These are phyloP conservation scores for Syngnathus scovelli DNA, from an alignment of 2,113 vertebrate genomes.

Conservation along the genomic window DNA sequence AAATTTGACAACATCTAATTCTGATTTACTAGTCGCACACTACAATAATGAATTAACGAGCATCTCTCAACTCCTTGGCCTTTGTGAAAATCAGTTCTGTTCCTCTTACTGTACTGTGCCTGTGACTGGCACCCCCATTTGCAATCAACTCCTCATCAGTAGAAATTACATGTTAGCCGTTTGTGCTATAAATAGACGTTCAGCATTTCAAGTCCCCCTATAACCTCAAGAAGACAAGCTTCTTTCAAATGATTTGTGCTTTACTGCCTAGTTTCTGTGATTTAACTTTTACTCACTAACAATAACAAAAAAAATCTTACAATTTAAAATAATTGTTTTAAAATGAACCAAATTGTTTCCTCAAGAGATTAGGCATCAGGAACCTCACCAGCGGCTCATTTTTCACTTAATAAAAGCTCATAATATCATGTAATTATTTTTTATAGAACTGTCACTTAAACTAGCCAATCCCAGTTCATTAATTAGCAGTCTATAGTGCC, in stretches of 20 bases:
- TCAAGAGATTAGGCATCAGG: too few species aligned
- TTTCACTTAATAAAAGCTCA: neutral
- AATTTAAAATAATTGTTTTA: conserved; percentile 5
- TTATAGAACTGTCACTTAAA: neutral
- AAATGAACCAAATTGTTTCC: conserved; percentile 1
- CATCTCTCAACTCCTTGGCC: too few species aligned
- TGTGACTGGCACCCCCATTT: conserved; percentile 44
- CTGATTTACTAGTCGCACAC: too few species aligned
- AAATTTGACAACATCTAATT: too few species aligned
- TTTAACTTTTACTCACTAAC: conserved; percentile 26
- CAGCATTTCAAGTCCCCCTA: conserved; percentile 45
- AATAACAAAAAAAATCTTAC: conserved; percentile 16
- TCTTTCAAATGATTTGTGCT: conserved; percentile 48
- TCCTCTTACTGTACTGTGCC: conserved; percentile 41
- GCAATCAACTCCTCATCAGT: conserved; percentile 71
- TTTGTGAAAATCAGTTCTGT: too few species aligned
- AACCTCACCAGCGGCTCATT: neutral
- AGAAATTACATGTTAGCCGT: conserved; percentile 65
- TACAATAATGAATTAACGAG: too few species aligned
- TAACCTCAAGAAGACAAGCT: conserved; percentile 45
- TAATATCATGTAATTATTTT: neutral
- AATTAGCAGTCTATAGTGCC: too few species aligned
- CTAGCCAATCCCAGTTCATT: too few species aligned
- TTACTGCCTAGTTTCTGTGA: conserved; percentile 39
- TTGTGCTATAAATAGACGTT: conserved; percentile 64